These are phyloP conservation scores for Gasterosteus aculeatus DNA, from an alignment of 2,113 vertebrate genomes.

Conservation along the genomic window DNA sequence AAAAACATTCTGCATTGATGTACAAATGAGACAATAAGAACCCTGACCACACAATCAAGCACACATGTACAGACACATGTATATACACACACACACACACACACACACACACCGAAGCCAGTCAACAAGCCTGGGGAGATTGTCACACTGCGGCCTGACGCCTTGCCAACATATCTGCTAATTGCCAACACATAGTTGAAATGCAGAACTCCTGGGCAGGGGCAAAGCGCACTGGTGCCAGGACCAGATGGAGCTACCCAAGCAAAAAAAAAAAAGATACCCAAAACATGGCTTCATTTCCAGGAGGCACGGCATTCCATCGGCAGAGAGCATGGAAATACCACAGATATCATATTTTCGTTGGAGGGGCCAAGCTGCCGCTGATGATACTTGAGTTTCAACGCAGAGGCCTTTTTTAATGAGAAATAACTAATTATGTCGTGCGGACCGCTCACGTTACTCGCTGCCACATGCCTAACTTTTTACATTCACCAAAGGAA, in stretches of 20 bases:
- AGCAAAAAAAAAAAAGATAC: constrained; percentile 63
- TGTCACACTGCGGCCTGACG: constrained; percentile 64
- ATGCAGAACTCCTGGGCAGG: constrained; percentile 78
- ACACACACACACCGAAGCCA: constrained; percentile 47
- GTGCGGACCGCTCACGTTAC: neutral
- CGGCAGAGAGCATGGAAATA: constrained; percentile 51
- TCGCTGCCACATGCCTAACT: constrained; percentile 19
- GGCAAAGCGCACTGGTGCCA: constrained; percentile 69
- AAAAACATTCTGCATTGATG: neutral
- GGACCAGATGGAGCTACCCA: constrained; percentile 76
- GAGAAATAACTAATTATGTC: constrained; percentile 40
- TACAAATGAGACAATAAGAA: neutral
- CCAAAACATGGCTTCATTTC: constrained; percentile 69
- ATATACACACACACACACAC: constrained; percentile 31
- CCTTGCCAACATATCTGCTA: constrained; percentile 74
- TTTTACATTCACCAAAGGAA: constrained; percentile 31
- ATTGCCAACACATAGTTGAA: constrained; percentile 79
- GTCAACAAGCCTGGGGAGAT: constrained; percentile 68
- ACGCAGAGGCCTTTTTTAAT: constrained; percentile 39
- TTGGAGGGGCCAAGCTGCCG: constrained; percentile 42
- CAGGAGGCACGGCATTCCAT: constrained; percentile 68
- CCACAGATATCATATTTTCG: constrained; percentile 48
- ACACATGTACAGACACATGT: constrained; percentile 23
- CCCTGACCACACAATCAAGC: constrained; percentile 17
- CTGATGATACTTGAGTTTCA: constrained; percentile 35